Percentiles rank a stretch among this genome's conserved stretches.
These are phyloP conservation scores for Acyrthosiphon pisum DNA, from an alignment of 1,140 invertebrate species.

Conservation along the genomic window DNA sequence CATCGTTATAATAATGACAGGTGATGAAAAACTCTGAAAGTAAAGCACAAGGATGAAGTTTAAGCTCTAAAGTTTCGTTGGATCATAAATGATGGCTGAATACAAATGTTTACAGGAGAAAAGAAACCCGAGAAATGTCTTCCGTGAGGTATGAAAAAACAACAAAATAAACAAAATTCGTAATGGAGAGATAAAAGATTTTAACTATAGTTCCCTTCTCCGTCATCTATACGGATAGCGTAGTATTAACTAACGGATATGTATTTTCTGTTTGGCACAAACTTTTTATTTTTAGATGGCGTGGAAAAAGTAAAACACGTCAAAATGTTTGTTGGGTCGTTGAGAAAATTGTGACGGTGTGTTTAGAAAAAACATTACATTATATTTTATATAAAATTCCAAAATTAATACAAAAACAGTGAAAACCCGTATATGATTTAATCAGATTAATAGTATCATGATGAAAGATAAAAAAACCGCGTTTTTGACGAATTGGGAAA, in stretches of 20 bases:
- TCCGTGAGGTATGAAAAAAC: neutral
- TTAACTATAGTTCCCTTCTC: slow-evolving; percentile 12
- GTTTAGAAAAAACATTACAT: neutral
- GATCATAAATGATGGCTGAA: slow-evolving; percentile 1
- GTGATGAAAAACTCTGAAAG: neutral
- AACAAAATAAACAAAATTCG: slow-evolving; percentile 6
- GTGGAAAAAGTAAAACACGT: neutral
- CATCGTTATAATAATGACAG: neutral
- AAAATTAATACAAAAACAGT: no score
- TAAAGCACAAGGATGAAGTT: slow-evolving; percentile 5
- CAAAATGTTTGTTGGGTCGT: neutral
- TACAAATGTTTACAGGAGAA: neutral
- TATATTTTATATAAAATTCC: neutral
- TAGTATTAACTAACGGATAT: neutral
- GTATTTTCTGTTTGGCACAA: neutral
- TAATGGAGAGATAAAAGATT: neutral
- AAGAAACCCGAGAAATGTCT: neutral
- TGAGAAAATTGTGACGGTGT: neutral
- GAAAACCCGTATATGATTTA: no score
- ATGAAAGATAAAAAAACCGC: no score
- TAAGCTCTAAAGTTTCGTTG: neutral
- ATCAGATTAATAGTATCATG: no score
- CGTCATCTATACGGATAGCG: neutral
- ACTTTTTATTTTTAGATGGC: neutral
- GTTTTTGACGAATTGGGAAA: no score